Conservation (phyloP, 2,113 vertebrate species). For the Ceuthmochares aereus region DNA sequence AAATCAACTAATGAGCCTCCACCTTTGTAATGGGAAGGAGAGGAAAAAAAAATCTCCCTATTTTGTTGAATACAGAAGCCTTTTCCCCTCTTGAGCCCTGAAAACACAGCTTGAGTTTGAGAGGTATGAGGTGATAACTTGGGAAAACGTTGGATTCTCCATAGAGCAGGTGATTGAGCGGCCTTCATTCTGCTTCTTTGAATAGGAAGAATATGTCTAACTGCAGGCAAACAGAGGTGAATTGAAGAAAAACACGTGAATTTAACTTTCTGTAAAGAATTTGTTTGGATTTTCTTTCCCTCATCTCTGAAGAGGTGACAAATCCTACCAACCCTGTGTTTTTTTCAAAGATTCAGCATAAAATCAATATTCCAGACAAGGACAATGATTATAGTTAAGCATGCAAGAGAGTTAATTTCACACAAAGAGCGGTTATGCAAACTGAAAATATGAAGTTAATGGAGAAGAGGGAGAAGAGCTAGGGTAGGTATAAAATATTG, state of each 20-base stretch:
- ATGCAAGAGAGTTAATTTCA: background rate
- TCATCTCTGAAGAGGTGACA: background rate
- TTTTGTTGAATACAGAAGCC: background rate
- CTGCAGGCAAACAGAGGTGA: rapidly evolving
- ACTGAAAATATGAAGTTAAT: background rate
- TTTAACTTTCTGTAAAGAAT: background rate
- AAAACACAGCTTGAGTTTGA: background rate
- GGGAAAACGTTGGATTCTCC: background rate
- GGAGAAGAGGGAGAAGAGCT: background rate
- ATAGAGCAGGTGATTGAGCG: background rate
- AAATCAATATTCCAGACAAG: background rate
- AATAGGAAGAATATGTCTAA: background rate
- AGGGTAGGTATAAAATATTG: background rate
- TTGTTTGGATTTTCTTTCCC: background rate
- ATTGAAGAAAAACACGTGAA: background rate
- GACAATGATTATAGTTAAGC: background rate
- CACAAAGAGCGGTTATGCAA: background rate
- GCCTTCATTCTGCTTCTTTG: background rate
- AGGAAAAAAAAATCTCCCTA: background rate
- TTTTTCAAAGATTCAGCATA: background rate
- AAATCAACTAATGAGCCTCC: background rate
- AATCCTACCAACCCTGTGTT: background rate
- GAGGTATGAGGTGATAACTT: background rate
- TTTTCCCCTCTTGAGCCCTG: background rate
- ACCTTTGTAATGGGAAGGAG: background rate